Evolutionary conservation across 2,797 vertebrate species (phyloP).

Genomic region (Platalea minor): DNA sequence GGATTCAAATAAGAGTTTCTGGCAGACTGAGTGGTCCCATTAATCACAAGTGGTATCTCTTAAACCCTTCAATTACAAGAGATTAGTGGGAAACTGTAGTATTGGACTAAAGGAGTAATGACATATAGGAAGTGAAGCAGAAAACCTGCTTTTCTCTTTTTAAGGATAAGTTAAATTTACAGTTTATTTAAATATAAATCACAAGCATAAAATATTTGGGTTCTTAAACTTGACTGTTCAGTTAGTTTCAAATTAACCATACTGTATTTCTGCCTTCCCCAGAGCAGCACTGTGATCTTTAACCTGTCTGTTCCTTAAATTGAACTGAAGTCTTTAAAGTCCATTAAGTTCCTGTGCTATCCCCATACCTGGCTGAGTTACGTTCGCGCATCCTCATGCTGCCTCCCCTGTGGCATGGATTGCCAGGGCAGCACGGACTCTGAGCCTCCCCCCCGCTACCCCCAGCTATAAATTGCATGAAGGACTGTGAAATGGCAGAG

Average conservation of each 20-base stretch:
- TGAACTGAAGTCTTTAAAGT: neutral
- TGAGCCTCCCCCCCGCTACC: neutral
- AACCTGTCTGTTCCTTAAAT: neutral
- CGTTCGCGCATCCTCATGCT: neutral
- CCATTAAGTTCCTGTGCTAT: neutral
- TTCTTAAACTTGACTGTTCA: constrained; percentile 8
- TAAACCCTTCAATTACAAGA: constrained; percentile 61
- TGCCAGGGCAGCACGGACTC: neutral
- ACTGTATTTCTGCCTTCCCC: constrained; percentile 2
- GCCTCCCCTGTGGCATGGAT: neutral
- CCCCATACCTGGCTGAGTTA: neutral
- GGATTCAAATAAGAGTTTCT: constrained; percentile 29
- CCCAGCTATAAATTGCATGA: neutral
- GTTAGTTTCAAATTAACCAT: constrained; percentile 5
- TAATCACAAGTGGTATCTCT: constrained; percentile 49
- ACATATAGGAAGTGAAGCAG: constrained; percentile 52
- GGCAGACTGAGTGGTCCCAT: constrained; percentile 29
- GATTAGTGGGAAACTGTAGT: constrained; percentile 54
- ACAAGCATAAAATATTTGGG: neutral
- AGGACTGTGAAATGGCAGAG: constrained; percentile 21
- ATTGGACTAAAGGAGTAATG: constrained; percentile 45
- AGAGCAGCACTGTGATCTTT: neutral
- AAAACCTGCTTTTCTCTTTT: constrained; percentile 62
- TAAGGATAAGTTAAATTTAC: constrained; percentile 12
- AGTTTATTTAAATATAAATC: constrained; percentile 62